phyloP scores from a whole-genome alignment of 37 sponge, comb jelly and placozoan species.

The Lycopodina hypogea region DNA sequence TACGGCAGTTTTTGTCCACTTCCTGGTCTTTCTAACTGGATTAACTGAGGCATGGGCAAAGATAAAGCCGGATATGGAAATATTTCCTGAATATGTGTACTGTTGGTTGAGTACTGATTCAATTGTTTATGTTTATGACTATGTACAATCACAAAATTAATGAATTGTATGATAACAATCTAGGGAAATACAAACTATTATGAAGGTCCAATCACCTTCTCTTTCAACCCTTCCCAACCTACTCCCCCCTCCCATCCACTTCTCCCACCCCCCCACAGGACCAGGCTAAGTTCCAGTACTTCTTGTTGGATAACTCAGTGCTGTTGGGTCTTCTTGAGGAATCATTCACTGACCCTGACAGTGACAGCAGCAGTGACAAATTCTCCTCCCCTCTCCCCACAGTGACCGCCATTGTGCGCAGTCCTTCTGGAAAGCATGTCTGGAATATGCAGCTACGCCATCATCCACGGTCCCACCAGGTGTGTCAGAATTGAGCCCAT shows the following conservation, averaged over 20 bases:
- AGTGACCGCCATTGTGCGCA: slow-evolving; percentile 66
- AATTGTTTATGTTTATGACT: too few species aligned
- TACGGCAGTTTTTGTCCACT: too few species aligned
- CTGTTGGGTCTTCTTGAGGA: slow-evolving; percentile 76
- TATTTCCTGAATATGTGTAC: too few species aligned
- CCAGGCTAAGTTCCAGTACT: slow-evolving; percentile 69
- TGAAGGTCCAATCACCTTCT: neutral
- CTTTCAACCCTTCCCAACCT: neutral
- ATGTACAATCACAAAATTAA: too few species aligned
- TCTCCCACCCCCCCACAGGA: slow-evolving; percentile 26
- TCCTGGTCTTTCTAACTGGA: too few species aligned
- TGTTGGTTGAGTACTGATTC: too few species aligned
- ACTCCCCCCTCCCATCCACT: slow-evolving; percentile 12
- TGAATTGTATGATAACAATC: neutral
- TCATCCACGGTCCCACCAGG: slow-evolving; percentile 43
- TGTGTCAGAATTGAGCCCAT: slow-evolving; percentile 7
- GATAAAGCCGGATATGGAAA: too few species aligned
- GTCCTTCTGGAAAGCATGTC: slow-evolving; percentile 75
- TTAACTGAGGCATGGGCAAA: too few species aligned
- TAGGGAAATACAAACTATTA: neutral
- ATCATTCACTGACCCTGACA: slow-evolving; percentile 15
- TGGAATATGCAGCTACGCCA: slow-evolving; percentile 87
- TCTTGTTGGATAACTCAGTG: slow-evolving; percentile 68
- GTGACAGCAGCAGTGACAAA: neutral
- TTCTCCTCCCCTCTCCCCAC: slow-evolving; percentile 53